Evolutionary conservation across 2,888 invertebrate genomes (phyloP), one percentile per base, ranked within the genome.

Genomic region (Conistra vaccinii): DNA sequence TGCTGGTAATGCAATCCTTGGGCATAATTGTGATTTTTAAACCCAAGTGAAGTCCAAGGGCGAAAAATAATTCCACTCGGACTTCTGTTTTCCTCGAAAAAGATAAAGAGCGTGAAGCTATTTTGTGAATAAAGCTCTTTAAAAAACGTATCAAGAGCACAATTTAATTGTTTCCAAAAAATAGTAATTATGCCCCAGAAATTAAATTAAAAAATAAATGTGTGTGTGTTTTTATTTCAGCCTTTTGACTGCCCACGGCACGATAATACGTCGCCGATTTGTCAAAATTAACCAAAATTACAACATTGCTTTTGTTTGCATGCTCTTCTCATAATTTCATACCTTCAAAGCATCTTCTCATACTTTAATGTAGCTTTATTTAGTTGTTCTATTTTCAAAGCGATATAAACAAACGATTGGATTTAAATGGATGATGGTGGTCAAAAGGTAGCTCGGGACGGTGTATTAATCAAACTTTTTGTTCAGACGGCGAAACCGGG

Each of bases 401-500:
- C 73, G 66, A 72, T 61, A 5, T 53, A 32, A 39, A 48, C 9
- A 68, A 73, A 51, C 45, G 20, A 80, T 80, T 80, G 70, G 80
- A 60, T 57, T 65, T 79, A 63, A 80, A 53, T 45, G 35, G 14
- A 29, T 32, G 14, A 29, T 32, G 80, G 77, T 68, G 63, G 76
- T 80, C 80, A 77, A 80, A 80, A 69, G 80, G 80, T 76, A 26
- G 0, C 1, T 53, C 1, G 0, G n/a, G 12, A 48, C 35, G 7
- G 9, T 20, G 4, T 32, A 29, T 23, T 69, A 67, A 72, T 69
- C 78, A 70, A 10, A n/a, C 6, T 77, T 87, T 73, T 83, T 90
- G 32, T 92, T 7, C 92, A 98, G 98, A 97, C 97, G 77, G 94
- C 97, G n/a, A 98, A 98, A 91, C 97, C 98, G 1, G 98, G 98